Percentiles rank a stretch among this genome's conserved stretches.
Evolutionary conservation across 92 coral and sea anemone species (phyloP).

Genomic region (Phymanthus crucifer): DNA sequence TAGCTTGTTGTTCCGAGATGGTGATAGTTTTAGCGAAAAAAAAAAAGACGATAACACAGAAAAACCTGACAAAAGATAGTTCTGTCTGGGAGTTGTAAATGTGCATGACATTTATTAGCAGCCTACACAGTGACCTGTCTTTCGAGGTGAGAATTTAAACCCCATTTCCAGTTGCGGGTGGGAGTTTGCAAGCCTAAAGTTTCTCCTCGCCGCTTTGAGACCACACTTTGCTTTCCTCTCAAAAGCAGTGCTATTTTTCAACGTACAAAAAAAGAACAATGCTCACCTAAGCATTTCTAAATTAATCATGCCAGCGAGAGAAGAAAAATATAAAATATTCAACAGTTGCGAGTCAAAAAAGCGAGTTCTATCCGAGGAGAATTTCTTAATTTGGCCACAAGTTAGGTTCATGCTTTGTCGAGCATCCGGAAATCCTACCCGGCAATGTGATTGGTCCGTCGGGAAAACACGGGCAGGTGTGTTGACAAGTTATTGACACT

Average conservation of each 20-base stretch:
- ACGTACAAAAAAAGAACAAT: constrained; percentile 46
- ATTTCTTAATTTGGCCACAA: constrained; percentile 42
- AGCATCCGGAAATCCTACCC: constrained; percentile 66
- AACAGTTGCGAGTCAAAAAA: constrained; percentile 56
- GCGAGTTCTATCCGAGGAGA: constrained; percentile 25
- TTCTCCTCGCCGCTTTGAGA: background rate
- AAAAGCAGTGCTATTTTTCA: background rate
- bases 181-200: background rate
- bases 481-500: constrained; percentile 77
- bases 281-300: constrained; percentile 46
- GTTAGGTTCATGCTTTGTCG: constrained; percentile 48
- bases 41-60: constrained; percentile 6
- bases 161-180: background rate
- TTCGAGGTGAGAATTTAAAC: background rate
- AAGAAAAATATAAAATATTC: constrained; percentile 56
- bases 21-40: background rate
- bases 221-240: background rate
- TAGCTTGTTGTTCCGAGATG: background rate
- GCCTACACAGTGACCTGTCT: background rate
- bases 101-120: background rate
- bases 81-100: background rate
- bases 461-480: constrained; percentile 79
- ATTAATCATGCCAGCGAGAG: constrained; percentile 51
- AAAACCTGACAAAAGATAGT: constrained; percentile 3
- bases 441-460: constrained; percentile 63